These are phyloP conservation scores for Hermetia illucens DNA, from an alignment of 1,140 invertebrate species.

Conservation along the genomic window DNA sequence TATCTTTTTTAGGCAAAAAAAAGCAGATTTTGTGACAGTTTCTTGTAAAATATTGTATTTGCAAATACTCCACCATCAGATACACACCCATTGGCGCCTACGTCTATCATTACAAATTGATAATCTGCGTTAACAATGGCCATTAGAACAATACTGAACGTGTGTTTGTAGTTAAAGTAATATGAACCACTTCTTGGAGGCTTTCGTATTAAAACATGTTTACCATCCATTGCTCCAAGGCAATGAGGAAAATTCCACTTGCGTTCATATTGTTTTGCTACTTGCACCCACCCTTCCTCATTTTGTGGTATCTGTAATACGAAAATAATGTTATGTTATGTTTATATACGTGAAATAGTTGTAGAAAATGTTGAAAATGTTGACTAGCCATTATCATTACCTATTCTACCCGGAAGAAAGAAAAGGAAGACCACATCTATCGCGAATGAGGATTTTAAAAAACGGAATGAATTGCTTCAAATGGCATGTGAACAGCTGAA, in stretches of 20 bases:
- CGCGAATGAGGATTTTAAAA: no score
- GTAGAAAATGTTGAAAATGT: no score
- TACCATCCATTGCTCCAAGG: constrained; percentile 13
- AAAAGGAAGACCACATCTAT: no score
- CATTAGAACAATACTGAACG: constrained; percentile 8
- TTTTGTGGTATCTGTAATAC: no score
- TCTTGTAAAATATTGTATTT: constrained; percentile 12
- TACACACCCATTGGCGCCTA: constrained; percentile 19
- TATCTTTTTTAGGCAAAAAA: constrained; percentile 10
- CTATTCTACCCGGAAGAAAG: no score
- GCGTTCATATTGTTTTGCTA: constrained; percentile 16
- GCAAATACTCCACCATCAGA: constrained; percentile 22
- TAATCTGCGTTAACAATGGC: constrained; percentile 11
- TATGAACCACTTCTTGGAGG: constrained; percentile 9
- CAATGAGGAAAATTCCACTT: constrained; percentile 26
- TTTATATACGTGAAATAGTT: no score
- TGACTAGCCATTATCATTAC: no score
- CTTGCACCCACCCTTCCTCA: constrained; percentile 14
- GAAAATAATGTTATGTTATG: no score
- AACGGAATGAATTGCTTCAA: no score
- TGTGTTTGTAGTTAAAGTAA: constrained; percentile 12
- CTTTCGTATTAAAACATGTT: constrained; percentile 8
- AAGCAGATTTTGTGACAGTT: constrained; percentile 7
- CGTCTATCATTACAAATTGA: constrained; percentile 17
- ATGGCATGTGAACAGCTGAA: no score